Evolutionary conservation across 2,888 invertebrate species (phyloP), one percentile per base, ranked within the genome.

Genomic region (Sylvicola cinctus): DNA sequence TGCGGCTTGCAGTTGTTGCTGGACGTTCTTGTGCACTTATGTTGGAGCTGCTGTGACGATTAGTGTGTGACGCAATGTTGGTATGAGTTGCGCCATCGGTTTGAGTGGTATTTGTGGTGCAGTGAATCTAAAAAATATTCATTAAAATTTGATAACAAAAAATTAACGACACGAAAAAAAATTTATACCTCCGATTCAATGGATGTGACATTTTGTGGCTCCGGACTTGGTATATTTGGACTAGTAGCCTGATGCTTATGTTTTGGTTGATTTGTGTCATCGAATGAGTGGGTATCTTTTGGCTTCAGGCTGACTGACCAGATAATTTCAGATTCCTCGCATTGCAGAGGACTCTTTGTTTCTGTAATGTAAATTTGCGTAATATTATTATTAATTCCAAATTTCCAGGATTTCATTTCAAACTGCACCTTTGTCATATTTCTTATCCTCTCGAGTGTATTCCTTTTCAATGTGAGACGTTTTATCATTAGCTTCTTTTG

Each of bases 211-310:
- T 25, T 29, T 25, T 41, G 42, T 35, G 44, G 39, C 20, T 42
- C 45, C 15, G 43, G 41, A 32, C 40, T 38, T 29, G 58, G 58
- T 44, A 58, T 55, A 39, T 58, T 58, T 36, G 58, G 58, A 48
- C 58, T 58, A 38, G 58, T 58, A 36, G 58, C 57, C 46, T 58
- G 58, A 41, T 56, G 52, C 42, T 57, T 58, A 35, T 53, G 54
- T 43, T 52, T 57, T 38, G 56, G 58, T 40, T 54, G 54, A 40
- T 49, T 49, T 6, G 8, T 20, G 8, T 20, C 20, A n/a, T n/a
- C n/a, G n/a, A n/a, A n/a, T n/a, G n/a, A n/a, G 20, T 20, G 20
- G 20, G n/a, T n/a, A n/a, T 20, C 20, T 8, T 20, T 8, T 8
- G 20, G 20, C 8, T 20, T 20, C 4, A 20, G 20, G 20, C 8